These are phyloP conservation scores for Brachypteracias leptosomus DNA, from an alignment of 2,113 vertebrate genomes.

Conservation along the genomic window DNA sequence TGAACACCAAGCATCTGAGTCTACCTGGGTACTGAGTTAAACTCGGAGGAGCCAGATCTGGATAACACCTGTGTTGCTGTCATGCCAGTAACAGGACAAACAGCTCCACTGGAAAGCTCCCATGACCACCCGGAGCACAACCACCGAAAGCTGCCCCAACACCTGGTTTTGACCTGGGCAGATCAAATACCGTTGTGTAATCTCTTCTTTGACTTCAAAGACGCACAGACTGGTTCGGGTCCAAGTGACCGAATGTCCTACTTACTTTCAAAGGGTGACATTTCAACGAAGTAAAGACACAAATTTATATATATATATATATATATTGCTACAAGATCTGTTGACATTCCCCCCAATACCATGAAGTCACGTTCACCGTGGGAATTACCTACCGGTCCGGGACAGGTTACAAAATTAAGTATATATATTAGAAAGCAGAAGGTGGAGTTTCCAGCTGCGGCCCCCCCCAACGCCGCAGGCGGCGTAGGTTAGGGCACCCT, in stretches of 20 bases:
- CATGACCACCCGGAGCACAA: neutral
- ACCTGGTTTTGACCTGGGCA: neutral
- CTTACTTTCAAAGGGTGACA: neutral
- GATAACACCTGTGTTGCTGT: neutral
- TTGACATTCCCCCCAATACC: neutral
- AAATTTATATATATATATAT: rapidly evolving
- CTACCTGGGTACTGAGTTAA: neutral
- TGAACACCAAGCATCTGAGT: neutral
- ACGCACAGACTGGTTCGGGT: neutral
- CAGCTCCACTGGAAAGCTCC: neutral
- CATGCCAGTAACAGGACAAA: rapidly evolving
- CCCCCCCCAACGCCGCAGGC: too few relatives aligned
- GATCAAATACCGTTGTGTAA: neutral
- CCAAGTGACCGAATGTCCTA: neutral
- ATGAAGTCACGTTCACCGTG: rapidly evolving
- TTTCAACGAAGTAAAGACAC: neutral
- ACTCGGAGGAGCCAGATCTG: neutral
- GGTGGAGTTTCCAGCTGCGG: neutral
- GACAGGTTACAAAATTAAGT: neutral
- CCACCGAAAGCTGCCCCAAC: neutral
- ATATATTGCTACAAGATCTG: rapidly evolving
- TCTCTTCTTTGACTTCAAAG: neutral
- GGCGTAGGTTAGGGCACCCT: too few relatives aligned
- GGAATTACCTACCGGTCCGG: neutral
- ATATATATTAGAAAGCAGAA: rapidly evolving